These are phyloP conservation scores for Pseudeuparius sepicola DNA, from an alignment of 2,888 invertebrate species.

Conservation along the genomic window DNA sequence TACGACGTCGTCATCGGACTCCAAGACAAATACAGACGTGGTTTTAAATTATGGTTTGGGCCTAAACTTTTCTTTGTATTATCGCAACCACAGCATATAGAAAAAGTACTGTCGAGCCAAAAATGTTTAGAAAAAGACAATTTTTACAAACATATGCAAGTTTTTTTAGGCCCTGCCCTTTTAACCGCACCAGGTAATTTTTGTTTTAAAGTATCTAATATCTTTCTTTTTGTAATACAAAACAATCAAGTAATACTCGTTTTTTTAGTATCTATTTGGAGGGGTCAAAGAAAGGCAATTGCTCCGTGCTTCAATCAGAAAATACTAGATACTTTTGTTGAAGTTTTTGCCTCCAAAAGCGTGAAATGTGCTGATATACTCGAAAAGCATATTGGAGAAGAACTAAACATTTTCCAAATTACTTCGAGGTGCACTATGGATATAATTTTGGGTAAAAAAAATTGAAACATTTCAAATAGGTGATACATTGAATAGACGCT, in stretches of 20 bases:
- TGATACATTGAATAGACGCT: too few relatives aligned
- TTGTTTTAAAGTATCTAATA: too few relatives aligned
- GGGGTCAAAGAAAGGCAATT: conserved; percentile 46
- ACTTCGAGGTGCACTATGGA: conserved; percentile 50
- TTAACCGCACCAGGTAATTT: too few relatives aligned
- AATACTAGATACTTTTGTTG: conserved; percentile 50
- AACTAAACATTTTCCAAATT: conserved; percentile 45
- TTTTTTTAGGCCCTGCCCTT: background rate
- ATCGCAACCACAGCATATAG: background rate
- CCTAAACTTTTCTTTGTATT: background rate
- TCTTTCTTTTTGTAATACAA: background rate
- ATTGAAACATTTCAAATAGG: too few relatives aligned
- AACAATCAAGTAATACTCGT: too few relatives aligned
- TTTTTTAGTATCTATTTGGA: conserved; percentile 47
- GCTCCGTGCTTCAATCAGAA: conserved; percentile 55
- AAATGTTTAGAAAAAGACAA: conserved; percentile 1
- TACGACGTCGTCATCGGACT: too few relatives aligned
- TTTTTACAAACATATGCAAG: background rate
- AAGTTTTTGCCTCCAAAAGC: conserved; percentile 50
- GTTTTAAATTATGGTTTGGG: too few relatives aligned
- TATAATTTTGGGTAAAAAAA: too few relatives aligned
- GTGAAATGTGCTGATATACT: conserved; percentile 42
- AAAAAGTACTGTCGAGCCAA: background rate
- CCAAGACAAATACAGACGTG: too few relatives aligned
- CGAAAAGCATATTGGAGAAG: conserved; percentile 33